These are phyloP conservation scores for Drosophila lacteicornis DNA, from an alignment of 1,140 invertebrate genomes.

Conservation along the genomic window DNA sequence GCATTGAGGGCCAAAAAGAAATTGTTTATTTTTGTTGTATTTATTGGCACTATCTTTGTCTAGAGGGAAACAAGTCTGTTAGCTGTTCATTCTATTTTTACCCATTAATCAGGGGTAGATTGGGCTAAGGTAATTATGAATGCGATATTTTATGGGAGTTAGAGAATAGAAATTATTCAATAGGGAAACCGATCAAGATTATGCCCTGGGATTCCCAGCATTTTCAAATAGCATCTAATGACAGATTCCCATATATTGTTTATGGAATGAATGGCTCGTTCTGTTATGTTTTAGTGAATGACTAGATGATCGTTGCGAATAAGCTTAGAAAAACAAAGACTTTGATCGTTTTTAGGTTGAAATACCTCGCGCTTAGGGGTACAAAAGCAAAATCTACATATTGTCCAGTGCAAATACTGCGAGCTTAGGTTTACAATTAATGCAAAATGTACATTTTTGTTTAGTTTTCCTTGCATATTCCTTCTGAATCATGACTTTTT, in stretches of 20 bases:
- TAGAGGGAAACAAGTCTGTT: slow-evolving; percentile 36
- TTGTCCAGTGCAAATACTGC: no score
- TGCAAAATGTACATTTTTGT: no score
- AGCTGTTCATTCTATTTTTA: slow-evolving; percentile 2
- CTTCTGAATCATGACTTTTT: no score
- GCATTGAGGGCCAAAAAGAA: slow-evolving; percentile 39
- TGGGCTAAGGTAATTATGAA: slow-evolving; percentile 4
- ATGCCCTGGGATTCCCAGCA: slow-evolving; percentile 2
- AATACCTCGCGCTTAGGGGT: no score
- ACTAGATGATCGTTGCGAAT: no score
- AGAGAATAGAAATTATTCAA: neutral
- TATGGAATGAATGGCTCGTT: neutral
- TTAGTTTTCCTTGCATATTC: no score
- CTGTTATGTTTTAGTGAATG: neutral
- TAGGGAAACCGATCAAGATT: neutral
- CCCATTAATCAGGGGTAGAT: slow-evolving; percentile 17
- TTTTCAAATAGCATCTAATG: neutral
- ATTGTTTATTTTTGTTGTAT: slow-evolving; percentile 23
- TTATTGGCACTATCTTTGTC: slow-evolving; percentile 37
- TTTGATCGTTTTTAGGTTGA: no score
- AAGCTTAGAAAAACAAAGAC: no score
- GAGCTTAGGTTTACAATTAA: no score
- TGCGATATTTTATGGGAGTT: neutral
- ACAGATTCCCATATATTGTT: slow-evolving; percentile 8
- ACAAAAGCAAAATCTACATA: no score